Evolutionary conservation across 2,888 invertebrate species (phyloP).

Genomic region (Pollenia angustigena): DNA sequence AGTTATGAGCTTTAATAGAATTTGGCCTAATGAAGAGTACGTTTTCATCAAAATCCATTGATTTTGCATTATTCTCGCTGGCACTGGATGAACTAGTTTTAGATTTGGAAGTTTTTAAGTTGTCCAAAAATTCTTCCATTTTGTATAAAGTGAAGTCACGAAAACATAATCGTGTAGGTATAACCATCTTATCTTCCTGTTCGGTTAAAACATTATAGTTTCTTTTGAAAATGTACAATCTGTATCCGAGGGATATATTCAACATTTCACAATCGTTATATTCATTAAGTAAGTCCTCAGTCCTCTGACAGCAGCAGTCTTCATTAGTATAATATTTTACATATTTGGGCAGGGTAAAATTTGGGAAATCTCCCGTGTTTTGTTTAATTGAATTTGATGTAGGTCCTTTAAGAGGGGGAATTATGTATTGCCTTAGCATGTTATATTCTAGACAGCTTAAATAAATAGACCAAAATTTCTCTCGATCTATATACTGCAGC

Average conservation of each 20-base stretch:
- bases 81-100: conserved; percentile 3
- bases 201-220: conserved; percentile 76
- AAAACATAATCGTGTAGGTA: conserved; percentile 80
- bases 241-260: conserved; percentile 74
- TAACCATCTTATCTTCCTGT: conserved; percentile 71
- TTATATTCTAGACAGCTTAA: conserved; percentile 79
- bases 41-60: conserved; percentile 69
- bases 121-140: conserved; percentile 76
- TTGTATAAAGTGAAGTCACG: conserved; percentile 80
- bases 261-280: conserved; percentile 75
- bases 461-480: conserved; percentile 74
- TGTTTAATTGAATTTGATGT: conserved; percentile 15
- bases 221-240: conserved; percentile 76
- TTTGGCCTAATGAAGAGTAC: conserved; percentile 76
- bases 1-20: conserved; percentile 76
- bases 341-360: conserved; percentile 75
- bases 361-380: conserved; percentile 55
- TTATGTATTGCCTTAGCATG: conserved; percentile 74
- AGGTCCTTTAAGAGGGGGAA: not conserved
- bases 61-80: not conserved
- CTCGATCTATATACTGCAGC: conserved; percentile 74
- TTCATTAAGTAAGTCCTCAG: conserved; percentile 74
- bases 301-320: conserved; percentile 77
- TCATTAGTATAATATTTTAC: conserved; percentile 76
- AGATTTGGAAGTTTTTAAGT: conserved; percentile 75